phyloP scores from a whole-genome alignment of 2,113 vertebrate species.

The Chiloscyllium plagiosum region DNA sequence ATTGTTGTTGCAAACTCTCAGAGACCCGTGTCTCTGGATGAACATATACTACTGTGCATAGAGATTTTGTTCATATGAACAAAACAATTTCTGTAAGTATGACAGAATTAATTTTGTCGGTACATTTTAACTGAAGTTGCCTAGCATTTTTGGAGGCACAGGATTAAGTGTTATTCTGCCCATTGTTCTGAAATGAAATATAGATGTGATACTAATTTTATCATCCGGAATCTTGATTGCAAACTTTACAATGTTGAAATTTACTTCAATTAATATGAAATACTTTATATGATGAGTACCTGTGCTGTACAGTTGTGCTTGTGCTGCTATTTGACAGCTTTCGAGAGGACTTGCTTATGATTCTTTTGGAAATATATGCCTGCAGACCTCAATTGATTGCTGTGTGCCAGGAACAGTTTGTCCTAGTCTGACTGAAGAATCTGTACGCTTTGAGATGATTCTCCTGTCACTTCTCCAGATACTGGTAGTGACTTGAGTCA shows the following conservation, averaged over 20 bases:
- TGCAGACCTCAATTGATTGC: not conserved
- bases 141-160: not conserved
- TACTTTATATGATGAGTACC: not conserved
- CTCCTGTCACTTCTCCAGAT: not conserved
- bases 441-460: not conserved
- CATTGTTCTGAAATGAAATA: not conserved
- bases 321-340: not conserved
- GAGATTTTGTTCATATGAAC: not conserved
- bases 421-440: not conserved
- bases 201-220: not conserved
- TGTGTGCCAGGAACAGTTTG: not conserved
- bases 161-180: not conserved
- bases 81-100: not conserved
- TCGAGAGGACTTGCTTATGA: not conserved
- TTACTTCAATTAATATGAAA: not conserved
- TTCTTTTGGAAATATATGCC: not conserved
- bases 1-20: not conserved
- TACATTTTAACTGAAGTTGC: not conserved
- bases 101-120: not conserved
- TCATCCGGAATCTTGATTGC: not conserved
- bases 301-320: not conserved
- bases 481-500: not conserved
- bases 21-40: not conserved
- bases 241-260: not conserved
- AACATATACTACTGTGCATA: not conserved